Percentiles rank a stretch among this genome's conserved stretches.
Conservation (phyloP, 2,113 vertebrate species). For the Petromus typicus region DNA sequence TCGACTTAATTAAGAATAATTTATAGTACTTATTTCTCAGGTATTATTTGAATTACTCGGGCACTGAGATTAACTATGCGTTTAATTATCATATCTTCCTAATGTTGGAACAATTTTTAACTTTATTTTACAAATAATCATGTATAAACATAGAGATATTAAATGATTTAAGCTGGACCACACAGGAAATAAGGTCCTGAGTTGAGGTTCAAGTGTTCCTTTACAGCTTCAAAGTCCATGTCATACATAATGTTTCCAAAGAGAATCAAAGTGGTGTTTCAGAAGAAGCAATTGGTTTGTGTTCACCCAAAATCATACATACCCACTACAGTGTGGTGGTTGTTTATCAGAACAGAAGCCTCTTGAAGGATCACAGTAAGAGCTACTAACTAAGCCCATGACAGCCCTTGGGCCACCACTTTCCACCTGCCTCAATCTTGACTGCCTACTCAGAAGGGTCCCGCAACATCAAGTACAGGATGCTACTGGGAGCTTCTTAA, state of each 20-base stretch:
- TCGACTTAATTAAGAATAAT: slow-evolving; percentile 9
- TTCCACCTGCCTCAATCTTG: neutral
- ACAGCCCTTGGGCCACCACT: neutral
- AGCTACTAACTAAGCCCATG: neutral
- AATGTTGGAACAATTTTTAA: neutral
- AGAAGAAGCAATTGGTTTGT: neutral
- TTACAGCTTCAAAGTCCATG: neutral
- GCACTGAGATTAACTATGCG: neutral
- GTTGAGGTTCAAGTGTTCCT: neutral
- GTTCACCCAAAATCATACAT: neutral
- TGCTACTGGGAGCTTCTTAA: neutral
- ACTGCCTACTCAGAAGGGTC: neutral
- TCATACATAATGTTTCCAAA: neutral
- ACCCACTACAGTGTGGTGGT: neutral
- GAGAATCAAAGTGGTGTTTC: neutral
- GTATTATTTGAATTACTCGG: neutral
- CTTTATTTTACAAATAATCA: neutral
- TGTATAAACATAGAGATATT: neutral
- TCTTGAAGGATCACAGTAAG: neutral
- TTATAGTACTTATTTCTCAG: neutral
- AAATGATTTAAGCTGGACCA: neutral
- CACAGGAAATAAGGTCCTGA: neutral
- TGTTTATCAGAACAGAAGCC: neutral
- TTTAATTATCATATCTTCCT: neutral
- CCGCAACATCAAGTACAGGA: accelerated